A percentile compares a stretch with the other conserved stretches of the same genome.
phyloP scores from a whole-genome alignment of 2,113 vertebrate species.

The Mesitornis unicolor region DNA sequence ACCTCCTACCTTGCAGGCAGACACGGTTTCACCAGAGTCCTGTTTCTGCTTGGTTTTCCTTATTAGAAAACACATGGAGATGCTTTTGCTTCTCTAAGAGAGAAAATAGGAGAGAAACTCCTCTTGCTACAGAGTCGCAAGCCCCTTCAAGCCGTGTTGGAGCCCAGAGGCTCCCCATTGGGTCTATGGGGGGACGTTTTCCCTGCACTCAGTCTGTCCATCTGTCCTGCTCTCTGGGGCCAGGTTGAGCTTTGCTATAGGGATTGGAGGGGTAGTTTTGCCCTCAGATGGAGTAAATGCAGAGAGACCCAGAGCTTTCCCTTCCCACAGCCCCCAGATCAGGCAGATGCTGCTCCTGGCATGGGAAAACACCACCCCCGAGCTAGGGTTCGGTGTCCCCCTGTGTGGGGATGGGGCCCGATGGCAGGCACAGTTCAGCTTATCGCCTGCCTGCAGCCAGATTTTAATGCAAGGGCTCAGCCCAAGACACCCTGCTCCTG shows the following conservation, averaged over 20 bases:
- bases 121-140: rapidly evolving
- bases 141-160: rapidly evolving
- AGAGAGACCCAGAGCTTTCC: neutral
- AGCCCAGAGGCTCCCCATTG: neutral
- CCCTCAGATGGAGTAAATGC: rapidly evolving
- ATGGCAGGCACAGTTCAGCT: neutral
- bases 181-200: neutral
- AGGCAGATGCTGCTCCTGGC: rapidly evolving
- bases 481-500: neutral
- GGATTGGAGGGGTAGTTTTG: neutral
- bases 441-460: rapidly evolving
- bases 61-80: neutral
- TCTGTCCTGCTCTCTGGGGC: neutral
- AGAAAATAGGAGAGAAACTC: neutral
- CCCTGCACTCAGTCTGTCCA: neutral
- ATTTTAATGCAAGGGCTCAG: neutral
- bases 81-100: neutral
- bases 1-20: neutral
- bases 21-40: rapidly evolving
- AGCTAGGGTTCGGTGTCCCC: neutral
- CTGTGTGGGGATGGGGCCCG: rapidly evolving
- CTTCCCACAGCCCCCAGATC: neutral
- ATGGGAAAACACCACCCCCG: neutral
- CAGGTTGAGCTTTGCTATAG: neutral
- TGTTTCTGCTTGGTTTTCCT: neutral